These are phyloP conservation scores for Stomorhina lunata DNA, from an alignment of 2,888 invertebrate species.

Conservation along the genomic window DNA sequence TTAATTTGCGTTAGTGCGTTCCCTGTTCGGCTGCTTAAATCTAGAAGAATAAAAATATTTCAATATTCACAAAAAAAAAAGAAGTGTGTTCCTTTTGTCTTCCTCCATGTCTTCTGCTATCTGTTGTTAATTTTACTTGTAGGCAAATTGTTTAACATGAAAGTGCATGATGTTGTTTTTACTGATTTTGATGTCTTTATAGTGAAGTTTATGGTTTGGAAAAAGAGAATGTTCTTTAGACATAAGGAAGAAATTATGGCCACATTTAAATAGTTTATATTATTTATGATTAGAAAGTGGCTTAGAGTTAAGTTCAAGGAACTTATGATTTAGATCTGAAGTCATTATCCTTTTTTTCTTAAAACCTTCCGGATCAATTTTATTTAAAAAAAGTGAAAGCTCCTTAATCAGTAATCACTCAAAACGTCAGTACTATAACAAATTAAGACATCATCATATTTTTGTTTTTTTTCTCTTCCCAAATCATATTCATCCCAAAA, in stretches of 20 bases:
- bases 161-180: slow-evolving; percentile 38
- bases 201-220: not conserved
- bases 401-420: slow-evolving; percentile 22
- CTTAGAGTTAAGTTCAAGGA: no score
- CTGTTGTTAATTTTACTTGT: slow-evolving; percentile 33
- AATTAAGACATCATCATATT: slow-evolving; percentile 76
- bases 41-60: not conserved
- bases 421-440: slow-evolving; percentile 62
- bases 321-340: no score
- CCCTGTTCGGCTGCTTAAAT: not conserved
- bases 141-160: slow-evolving; percentile 50
- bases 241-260: not conserved
- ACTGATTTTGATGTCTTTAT: slow-evolving; percentile 49
- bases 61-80: slow-evolving; percentile 5
- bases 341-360: no score
- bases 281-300: not conserved
- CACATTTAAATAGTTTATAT: not conserved
- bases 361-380: no score
- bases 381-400: slow-evolving; percentile 66
- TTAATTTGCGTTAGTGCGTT: slow-evolving; percentile 41
- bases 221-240: not conserved
- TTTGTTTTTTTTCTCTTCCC: no score
- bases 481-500: slow-evolving; percentile 58
- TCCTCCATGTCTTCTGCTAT: slow-evolving; percentile 10
- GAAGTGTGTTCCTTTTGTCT: not conserved